These are phyloP conservation scores for Trissolcus japonicus DNA, from an alignment of 2,888 invertebrate genomes.

Conservation along the genomic window DNA sequence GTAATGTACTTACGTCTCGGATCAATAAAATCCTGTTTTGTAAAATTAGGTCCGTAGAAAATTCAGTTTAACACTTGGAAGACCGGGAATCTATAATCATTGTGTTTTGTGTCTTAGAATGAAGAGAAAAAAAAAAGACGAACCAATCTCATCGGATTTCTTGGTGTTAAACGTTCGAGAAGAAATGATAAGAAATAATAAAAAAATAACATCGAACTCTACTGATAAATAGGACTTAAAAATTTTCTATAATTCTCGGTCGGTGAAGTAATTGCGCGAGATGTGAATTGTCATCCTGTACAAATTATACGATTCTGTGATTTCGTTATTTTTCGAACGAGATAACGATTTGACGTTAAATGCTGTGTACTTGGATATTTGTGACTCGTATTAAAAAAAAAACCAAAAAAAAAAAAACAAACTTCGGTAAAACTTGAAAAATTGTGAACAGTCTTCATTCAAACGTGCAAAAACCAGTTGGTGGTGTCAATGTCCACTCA, in stretches of 20 bases:
- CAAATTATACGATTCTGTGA: conserved; percentile 6
- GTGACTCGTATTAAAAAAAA: conserved; percentile 4
- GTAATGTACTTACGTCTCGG: conserved; percentile 57
- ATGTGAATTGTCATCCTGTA: conserved; percentile 1
- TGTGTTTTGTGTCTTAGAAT: background rate
- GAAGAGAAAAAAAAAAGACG: conserved; percentile 1
- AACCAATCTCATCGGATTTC: background rate
- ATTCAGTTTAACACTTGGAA: conserved; percentile 19
- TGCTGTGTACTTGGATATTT: conserved; percentile 10
- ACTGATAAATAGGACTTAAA: conserved; percentile 29
- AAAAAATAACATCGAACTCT: conserved; percentile 29
- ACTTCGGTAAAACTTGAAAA: background rate
- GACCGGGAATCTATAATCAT: conserved; percentile 1
- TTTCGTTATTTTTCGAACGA: background rate
- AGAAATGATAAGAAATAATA: background rate
- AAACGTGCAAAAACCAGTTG: background rate
- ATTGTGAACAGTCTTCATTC: conserved; percentile 25
- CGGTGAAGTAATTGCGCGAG: conserved; percentile 26
- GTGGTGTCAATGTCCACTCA: conserved; percentile 21
- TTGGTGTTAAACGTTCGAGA: background rate
- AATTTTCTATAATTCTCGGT: conserved; percentile 33
- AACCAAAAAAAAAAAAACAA: too few species aligned
- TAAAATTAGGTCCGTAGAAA: conserved; percentile 33
- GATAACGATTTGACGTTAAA: too few species aligned
- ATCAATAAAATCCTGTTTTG: conserved; percentile 50